A percentile compares a stretch with the other conserved stretches of the same genome.
Evolutionary conservation across 2,113 vertebrate species (phyloP).

Genomic region (Dolichallabes microphthalmus): DNA sequence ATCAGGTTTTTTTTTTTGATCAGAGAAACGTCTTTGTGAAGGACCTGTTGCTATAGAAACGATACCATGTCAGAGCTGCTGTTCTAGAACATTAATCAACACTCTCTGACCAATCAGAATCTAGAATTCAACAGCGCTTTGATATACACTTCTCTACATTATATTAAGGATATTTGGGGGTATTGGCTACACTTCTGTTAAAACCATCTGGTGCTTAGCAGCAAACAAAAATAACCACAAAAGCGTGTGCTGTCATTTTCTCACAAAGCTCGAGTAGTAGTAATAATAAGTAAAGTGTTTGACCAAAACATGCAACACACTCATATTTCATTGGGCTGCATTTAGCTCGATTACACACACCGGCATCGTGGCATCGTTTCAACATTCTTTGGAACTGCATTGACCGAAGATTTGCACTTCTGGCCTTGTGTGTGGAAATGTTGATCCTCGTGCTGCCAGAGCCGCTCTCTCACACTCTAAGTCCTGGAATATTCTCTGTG

Average conservation of each 20-base stretch:
- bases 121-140: not conserved
- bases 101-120: not conserved
- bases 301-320: too few relatives aligned
- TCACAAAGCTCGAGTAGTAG: not conserved
- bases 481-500: too few relatives aligned
- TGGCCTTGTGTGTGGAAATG: too few relatives aligned
- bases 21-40: not conserved
- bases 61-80: not conserved
- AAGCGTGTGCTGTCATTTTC: not conserved
- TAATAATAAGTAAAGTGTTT: too few relatives aligned
- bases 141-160: not conserved
- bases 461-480: too few relatives aligned
- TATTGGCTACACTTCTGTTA: too few relatives aligned
- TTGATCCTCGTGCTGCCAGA: too few relatives aligned
- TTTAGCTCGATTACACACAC: too few relatives aligned
- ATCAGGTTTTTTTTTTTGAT: not conserved
- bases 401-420: too few relatives aligned
- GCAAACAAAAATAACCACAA: not conserved
- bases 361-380: too few relatives aligned
- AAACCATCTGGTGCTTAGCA: not conserved
- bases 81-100: not conserved
- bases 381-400: too few relatives aligned
- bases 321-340: too few relatives aligned
- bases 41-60: not conserved
- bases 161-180: not conserved